phyloP scores from a whole-genome alignment of 2,888 invertebrate species.

The Charanyca ferruginea region DNA sequence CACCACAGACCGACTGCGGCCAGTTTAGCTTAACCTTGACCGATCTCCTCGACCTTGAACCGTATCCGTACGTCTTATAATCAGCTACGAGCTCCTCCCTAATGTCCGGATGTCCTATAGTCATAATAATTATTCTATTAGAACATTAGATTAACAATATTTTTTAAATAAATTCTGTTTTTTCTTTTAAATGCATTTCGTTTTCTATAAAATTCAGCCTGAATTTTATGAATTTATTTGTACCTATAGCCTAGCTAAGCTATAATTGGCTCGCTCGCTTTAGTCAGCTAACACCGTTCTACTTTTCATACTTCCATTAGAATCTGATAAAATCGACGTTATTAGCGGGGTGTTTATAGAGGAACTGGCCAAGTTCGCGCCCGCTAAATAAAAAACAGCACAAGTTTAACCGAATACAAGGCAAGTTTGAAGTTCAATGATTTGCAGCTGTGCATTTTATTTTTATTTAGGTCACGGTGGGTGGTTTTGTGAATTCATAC shows the following conservation, averaged over 20 bases:
- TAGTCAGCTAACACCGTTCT: constrained; percentile 27
- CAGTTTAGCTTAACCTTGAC: too few species aligned
- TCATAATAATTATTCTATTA: too few species aligned
- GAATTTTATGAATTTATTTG: constrained; percentile 3
- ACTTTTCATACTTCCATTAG: constrained; percentile 27
- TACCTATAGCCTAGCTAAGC: background rate
- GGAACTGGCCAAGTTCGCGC: constrained; percentile 31
- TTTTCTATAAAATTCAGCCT: background rate
- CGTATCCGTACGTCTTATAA: too few species aligned
- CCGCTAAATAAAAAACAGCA: constrained; percentile 33
- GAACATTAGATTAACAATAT: too few species aligned
- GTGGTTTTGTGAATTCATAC: background rate
- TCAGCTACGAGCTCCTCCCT: too few species aligned
- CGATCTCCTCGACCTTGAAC: too few species aligned
- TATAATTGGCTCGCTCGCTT: constrained; percentile 28
- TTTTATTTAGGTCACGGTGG: constrained; percentile 27
- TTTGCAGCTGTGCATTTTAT: constrained; percentile 25
- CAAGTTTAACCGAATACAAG: constrained; percentile 26
- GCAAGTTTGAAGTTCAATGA: constrained; percentile 36
- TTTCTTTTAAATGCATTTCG: too few species aligned
- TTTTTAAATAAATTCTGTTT: too few species aligned
- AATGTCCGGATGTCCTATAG: too few species aligned
- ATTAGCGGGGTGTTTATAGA: constrained; percentile 27
- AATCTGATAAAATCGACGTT: constrained; percentile 43
- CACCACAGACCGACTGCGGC: too few species aligned